A percentile compares a stretch with the other conserved stretches of the same genome.
Evolutionary conservation across 2,113 vertebrate genomes (phyloP).

Genomic region (Paralichthys olivaceus): DNA sequence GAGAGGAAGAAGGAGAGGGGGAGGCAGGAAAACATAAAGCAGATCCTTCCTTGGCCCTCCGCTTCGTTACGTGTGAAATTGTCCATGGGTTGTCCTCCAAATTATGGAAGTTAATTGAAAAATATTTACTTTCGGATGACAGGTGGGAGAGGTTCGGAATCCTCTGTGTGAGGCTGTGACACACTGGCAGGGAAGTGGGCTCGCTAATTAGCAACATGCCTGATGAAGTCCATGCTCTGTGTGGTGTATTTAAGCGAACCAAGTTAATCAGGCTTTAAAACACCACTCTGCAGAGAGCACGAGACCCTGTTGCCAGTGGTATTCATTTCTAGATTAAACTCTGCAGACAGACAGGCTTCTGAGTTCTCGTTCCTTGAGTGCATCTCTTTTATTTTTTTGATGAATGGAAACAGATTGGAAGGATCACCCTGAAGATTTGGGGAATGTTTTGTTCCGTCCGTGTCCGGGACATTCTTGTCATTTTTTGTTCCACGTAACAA

Average conservation of each 20-base stretch:
- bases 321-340: constrained; percentile 28
- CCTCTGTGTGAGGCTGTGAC: constrained; percentile 49
- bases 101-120: constrained; percentile 73
- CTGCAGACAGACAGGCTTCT: constrained; percentile 9
- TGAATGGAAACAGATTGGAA: constrained; percentile 51
- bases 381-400: constrained; percentile 26
- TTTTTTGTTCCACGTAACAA: constrained; percentile 47
- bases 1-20: constrained; percentile 29
- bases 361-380: constrained; percentile 13
- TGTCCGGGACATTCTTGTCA: constrained; percentile 56
- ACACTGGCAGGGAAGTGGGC: constrained; percentile 57
- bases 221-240: constrained; percentile 78
- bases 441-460: constrained; percentile 62
- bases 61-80: constrained; percentile 70
- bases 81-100: constrained; percentile 74
- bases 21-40: constrained; percentile 58
- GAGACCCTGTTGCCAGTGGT: constrained; percentile 20
- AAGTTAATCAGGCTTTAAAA: constrained; percentile 44
- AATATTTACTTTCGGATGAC: constrained; percentile 79
- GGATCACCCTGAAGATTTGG: constrained; percentile 25
- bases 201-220: constrained; percentile 61
- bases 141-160: constrained; percentile 55
- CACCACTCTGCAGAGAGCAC: constrained; percentile 25
- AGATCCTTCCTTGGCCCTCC: constrained; percentile 62
- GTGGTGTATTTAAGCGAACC: constrained; percentile 48